Evolutionary conservation across 2,113 vertebrate species (phyloP), one percentile per base, ranked within the genome.

Genomic region (Pleuronectes platessa): DNA sequence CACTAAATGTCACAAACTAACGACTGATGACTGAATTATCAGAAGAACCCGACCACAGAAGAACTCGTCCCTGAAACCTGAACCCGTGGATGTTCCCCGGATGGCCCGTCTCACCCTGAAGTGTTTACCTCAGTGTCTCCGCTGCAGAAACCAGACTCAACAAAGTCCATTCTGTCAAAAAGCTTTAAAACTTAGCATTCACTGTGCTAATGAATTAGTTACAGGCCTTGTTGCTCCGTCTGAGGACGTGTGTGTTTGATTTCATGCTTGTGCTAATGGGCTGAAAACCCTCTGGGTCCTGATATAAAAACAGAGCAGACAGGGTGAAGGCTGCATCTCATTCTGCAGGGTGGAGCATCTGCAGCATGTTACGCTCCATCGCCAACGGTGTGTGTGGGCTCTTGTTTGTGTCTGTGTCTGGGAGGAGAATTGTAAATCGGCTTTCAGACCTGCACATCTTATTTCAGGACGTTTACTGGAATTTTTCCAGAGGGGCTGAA

Each of bases 101-200:
- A 54, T 21, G 12, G 20, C 35, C 31, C 0, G 67, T 35, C 76
- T 80, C 61, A n/a, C 3, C 9, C 23, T 53, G 54, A 77, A 49
- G 49, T 68, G 68, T 78, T 82, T 21, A 58, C 27, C 27, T 85
- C 55, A 35, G 61, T 42, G 71, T 60, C 64, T 79, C 7, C 9
- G 51, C 67, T 47, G 51, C 26, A 61, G 55, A 73, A 42, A 70
- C 21, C 72, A 91, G 79, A 79, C 81, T 84, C 71, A 68, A 78
- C 66, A 68, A 54, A 40, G 13, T 5, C 11, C 13, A 31, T 14
- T 47, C 63, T 53, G 45, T 20, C 3, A 51, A 55, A 42, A 8
- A 18, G 10, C 64, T 67, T 40, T 24, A 45, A 83, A 67, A 24
- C 42, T 49, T 35, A 54, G 63, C 26, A 23, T 68, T 17, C 21